phyloP scores from a whole-genome alignment of 1,140 invertebrate genomes.

The Meteorus sp. region DNA sequence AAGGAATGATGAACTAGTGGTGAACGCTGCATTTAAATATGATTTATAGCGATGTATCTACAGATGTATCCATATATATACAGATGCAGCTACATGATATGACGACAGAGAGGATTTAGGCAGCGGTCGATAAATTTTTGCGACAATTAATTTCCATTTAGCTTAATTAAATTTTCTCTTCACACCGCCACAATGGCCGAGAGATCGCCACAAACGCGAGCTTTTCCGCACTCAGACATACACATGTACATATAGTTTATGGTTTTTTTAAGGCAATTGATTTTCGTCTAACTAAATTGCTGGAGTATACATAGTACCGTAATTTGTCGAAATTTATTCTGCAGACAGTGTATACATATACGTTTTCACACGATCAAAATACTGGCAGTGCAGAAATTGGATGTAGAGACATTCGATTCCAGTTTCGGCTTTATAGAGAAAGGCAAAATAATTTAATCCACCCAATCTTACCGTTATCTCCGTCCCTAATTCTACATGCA shows the following conservation, averaged over 20 bases:
- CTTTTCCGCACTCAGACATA: background rate
- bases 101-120: background rate
- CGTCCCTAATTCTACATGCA: no score
- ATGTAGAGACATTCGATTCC: no score
- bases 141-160: conserved; percentile 34
- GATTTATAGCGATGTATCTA: no score
- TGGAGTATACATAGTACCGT: background rate
- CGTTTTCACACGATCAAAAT: background rate
- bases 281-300: conserved; percentile 21
- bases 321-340: conserved; percentile 26
- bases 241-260: background rate
- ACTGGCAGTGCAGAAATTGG: background rate
- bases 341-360: background rate
- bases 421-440: no score
- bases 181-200: background rate
- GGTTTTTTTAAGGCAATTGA: conserved; percentile 21
- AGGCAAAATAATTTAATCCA: no score
- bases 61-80: no score
- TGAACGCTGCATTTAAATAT: no score
- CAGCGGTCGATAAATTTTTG: conserved; percentile 24
- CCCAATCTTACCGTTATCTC: no score
- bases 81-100: no score
- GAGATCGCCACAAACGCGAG: background rate
- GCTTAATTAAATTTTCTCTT: conserved; percentile 33
- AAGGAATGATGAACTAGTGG: no score